These are phyloP conservation scores for Halichondria panicea DNA, from an alignment of 37 sponge, comb jelly and placozoan species.

Conservation along the genomic window DNA sequence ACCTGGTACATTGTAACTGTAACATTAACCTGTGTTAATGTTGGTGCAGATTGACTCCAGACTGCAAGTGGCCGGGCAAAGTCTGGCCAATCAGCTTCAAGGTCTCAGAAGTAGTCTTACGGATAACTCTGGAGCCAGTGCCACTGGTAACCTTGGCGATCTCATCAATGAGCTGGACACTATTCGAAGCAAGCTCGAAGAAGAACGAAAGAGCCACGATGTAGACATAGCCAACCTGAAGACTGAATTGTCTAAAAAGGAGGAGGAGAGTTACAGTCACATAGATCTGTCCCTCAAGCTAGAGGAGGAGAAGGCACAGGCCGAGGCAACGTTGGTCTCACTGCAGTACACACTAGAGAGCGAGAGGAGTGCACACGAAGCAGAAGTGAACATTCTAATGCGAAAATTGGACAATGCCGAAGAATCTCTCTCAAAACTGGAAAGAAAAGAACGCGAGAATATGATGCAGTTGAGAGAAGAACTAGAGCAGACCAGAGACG, in stretches of 20 bases:
- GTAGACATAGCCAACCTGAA: not conserved
- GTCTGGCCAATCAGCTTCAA: not conserved
- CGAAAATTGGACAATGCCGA: conserved; percentile 1
- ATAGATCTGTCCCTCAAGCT: not conserved
- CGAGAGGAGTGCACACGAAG: conserved; percentile 4
- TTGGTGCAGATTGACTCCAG: too few species aligned
- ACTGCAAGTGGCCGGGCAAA: too few species aligned
- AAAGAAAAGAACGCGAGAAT: not conserved
- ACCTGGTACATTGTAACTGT: not conserved
- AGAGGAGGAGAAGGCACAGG: conserved; percentile 11
- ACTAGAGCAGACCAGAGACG: not conserved
- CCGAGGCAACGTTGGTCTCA: not conserved
- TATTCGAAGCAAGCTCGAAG: not conserved
- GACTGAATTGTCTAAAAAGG: not conserved
- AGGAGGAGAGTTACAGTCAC: conserved; percentile 8
- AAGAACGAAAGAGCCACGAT: not conserved
- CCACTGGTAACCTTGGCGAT: not conserved
- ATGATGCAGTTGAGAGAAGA: not conserved
- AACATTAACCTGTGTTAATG: too few species aligned
- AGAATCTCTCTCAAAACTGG: not conserved
- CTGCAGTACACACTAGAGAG: not conserved
- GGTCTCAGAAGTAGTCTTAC: not conserved
- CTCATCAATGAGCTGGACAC: conserved; percentile 9
- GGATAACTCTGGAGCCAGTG: not conserved
- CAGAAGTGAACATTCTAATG: conserved; percentile 6